These are phyloP conservation scores for Brachionus plicatilis DNA, from an alignment of 1,140 invertebrate species.

Conservation along the genomic window DNA sequence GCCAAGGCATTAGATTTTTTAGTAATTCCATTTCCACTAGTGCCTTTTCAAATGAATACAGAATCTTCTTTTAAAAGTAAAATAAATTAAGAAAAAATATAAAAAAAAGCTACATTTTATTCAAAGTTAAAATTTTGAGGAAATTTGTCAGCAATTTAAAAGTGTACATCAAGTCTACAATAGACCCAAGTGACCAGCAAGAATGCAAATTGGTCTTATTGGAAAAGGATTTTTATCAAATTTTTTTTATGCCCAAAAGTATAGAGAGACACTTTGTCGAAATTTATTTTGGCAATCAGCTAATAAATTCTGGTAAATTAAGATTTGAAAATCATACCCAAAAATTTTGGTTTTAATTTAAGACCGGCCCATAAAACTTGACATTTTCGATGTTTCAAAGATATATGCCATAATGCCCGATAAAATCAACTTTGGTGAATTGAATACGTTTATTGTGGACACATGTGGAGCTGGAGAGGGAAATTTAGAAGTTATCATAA, in stretches of 20 bases:
- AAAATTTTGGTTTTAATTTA: not conserved
- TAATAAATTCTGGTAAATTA: slow-evolving; percentile 22
- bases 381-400: slow-evolving; percentile 13
- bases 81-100: not conserved
- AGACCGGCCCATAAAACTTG: not conserved
- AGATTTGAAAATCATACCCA: not conserved
- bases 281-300: not conserved
- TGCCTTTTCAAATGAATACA: slow-evolving; percentile 6
- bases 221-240: slow-evolving; percentile 15
- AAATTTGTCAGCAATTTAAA: not conserved
- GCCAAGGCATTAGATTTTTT: slow-evolving; percentile 3
- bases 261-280: not conserved
- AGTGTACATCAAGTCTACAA: not conserved
- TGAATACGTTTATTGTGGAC: slow-evolving; percentile 31
- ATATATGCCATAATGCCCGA: not conserved
- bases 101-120: not conserved
- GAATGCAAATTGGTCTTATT: not conserved
- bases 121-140: not conserved
- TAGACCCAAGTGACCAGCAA: not conserved
- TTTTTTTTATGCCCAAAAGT: not conserved
- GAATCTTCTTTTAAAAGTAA: not conserved
- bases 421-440: slow-evolving; percentile 16
- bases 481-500: slow-evolving; percentile 35
- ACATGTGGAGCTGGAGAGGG: slow-evolving; percentile 35
- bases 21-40: not conserved